A percentile compares a stretch with the other conserved stretches of the same genome.
phyloP scores from a whole-genome alignment of 2,888 invertebrate species.

The Clitarchus hookeri region DNA sequence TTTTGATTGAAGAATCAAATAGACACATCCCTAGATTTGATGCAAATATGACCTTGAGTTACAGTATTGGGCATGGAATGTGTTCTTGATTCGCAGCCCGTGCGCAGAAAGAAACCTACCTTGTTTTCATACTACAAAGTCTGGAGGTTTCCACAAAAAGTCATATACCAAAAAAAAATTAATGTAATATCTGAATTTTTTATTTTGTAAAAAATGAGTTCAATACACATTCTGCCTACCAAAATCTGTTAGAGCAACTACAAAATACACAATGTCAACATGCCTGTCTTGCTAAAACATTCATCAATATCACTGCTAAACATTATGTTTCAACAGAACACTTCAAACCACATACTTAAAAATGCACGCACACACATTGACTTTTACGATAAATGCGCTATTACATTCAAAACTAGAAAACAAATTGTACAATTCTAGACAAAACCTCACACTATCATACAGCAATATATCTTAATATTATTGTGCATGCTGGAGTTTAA shows the following conservation, averaged over 20 bases:
- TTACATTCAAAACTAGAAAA: no score
- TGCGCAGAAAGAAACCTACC: no score
- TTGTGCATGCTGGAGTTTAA: no score
- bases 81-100: no score
- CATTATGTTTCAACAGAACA: background rate
- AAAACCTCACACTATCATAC: background rate
- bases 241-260: background rate
- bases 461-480: background rate
- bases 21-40: no score
- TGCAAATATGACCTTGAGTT: no score
- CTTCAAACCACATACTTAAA: background rate
- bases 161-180: no score
- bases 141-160: no score
- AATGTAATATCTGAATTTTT: background rate
- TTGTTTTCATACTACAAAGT: no score
- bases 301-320: background rate
- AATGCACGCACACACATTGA: background rate
- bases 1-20: no score
- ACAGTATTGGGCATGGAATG: no score
- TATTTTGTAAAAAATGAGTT: conserved; percentile 1
- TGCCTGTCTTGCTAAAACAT: background rate
- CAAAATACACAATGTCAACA: background rate
- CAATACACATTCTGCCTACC: background rate
- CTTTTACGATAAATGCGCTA: background rate
- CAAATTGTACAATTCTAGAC: background rate